phyloP scores from a whole-genome alignment of 2,113 vertebrate genomes.

The Phocoena phocoena region DNA sequence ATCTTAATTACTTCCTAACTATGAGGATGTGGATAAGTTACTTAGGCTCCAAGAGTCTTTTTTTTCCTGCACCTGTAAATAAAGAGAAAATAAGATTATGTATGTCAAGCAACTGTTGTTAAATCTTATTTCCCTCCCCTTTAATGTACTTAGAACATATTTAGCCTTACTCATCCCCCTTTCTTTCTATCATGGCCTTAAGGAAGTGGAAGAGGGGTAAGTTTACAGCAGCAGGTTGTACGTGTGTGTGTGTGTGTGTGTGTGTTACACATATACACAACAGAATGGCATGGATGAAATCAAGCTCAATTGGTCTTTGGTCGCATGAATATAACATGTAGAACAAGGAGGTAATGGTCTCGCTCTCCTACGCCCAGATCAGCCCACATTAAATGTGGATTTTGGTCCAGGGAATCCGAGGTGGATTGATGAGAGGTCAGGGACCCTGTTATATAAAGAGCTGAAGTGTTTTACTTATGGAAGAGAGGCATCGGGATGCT shows the following conservation, averaged over 20 bases:
- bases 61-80: neutral
- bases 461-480: neutral
- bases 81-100: slow-evolving; percentile 44
- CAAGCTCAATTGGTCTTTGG: neutral
- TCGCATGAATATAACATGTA: neutral
- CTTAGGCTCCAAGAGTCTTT: neutral
- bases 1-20: neutral
- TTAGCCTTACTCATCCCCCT: neutral
- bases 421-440: neutral
- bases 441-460: neutral
- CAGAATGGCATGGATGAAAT: neutral
- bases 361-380: neutral
- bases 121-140: neutral
- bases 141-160: neutral
- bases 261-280: neutral
- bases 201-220: neutral
- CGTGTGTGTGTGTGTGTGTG: neutral
- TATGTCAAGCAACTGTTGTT: neutral
- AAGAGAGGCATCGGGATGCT: neutral
- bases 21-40: neutral
- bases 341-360: neutral
- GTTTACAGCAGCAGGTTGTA: neutral
- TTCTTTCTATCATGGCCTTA: neutral
- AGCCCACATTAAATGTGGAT: neutral
- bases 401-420: neutral